Evolutionary conservation across 2,888 invertebrate genomes (phyloP).

Genomic region (Sclerodermus sp.): DNA sequence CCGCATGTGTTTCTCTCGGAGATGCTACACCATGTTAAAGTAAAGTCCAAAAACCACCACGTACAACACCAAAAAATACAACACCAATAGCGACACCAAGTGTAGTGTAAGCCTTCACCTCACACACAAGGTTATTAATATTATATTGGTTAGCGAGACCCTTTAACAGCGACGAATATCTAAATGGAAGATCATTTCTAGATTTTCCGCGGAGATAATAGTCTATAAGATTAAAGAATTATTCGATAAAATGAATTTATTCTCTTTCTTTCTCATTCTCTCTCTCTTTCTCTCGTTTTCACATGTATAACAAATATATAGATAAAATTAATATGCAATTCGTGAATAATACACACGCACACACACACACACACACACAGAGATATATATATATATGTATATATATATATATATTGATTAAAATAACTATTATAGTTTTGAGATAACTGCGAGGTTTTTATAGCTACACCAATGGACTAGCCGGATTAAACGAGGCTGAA

Average conservation of each 20-base stretch:
- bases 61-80: constrained; percentile 54
- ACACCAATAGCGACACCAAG: constrained; percentile 58
- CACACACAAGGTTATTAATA: constrained; percentile 55
- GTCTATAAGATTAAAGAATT: background rate
- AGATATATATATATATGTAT: too few species aligned
- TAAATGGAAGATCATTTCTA: background rate
- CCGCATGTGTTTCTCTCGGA: constrained; percentile 4
- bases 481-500: constrained; percentile 27
- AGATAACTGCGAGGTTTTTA: too few species aligned
- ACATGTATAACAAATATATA: too few species aligned
- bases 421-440: too few species aligned
- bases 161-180: constrained; percentile 8
- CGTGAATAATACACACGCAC: too few species aligned
- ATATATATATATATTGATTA: too few species aligned
- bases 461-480: constrained; percentile 12
- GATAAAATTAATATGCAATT: too few species aligned
- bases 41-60: constrained; percentile 42
- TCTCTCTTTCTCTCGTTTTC: background rate
- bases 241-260: background rate
- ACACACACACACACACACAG: too few species aligned
- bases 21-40: constrained; percentile 45
- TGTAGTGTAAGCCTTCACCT: constrained; percentile 56
- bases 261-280: constrained; percentile 7
- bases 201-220: background rate
- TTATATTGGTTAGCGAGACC: constrained; percentile 28